phyloP scores from a whole-genome alignment of 2,888 invertebrate species.

The Amiota mariae region DNA sequence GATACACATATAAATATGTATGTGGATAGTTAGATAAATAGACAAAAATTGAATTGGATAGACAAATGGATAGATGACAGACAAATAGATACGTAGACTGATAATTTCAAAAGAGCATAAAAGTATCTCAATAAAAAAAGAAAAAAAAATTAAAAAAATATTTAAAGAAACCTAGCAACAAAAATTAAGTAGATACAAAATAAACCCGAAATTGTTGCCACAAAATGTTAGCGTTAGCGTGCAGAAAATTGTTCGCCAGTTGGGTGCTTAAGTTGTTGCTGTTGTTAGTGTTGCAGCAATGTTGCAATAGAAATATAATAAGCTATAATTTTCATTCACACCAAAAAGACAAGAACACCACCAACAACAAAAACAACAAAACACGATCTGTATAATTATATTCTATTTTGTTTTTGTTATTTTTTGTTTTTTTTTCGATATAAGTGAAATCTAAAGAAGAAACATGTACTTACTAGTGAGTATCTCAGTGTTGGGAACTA shows the following conservation, averaged over 20 bases:
- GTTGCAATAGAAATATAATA: constrained; percentile 38
- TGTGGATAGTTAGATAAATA: too few species aligned
- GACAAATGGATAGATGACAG: neutral
- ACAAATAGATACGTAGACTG: too few species aligned
- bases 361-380: constrained; percentile 26
- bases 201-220: too few species aligned
- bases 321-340: constrained; percentile 45
- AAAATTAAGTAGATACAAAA: too few species aligned
- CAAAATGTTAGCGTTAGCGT: constrained; percentile 31
- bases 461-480: neutral
- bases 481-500: neutral
- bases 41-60: too few species aligned
- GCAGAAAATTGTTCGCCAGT: constrained; percentile 58
- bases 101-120: too few species aligned
- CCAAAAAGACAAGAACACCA: constrained; percentile 14
- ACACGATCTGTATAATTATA: neutral
- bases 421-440: too few species aligned
- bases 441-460: neutral
- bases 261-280: constrained; percentile 47
- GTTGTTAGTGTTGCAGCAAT: constrained; percentile 34
- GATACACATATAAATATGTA: neutral
- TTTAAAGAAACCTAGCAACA: too few species aligned
- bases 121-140: too few species aligned
- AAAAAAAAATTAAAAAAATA: too few species aligned
- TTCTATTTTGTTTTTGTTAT: too few species aligned